These are phyloP conservation scores for Amorpha juglandis DNA, from an alignment of 2,888 invertebrate genomes.

Conservation along the genomic window DNA sequence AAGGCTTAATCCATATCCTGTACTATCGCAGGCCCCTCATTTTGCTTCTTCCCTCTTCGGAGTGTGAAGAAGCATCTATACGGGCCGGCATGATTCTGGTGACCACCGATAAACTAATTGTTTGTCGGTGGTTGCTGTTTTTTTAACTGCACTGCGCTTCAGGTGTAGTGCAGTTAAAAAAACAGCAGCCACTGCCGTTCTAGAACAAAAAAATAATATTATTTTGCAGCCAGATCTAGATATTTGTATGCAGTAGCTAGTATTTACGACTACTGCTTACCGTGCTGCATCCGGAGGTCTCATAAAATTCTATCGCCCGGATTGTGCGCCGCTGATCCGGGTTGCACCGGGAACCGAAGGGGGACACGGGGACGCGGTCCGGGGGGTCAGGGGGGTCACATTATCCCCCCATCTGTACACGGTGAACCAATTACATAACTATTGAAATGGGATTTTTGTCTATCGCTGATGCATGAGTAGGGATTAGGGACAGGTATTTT, in stretches of 20 bases:
- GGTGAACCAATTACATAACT: slow-evolving; percentile 44
- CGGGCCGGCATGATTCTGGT: too few species aligned
- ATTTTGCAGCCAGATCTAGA: slow-evolving; percentile 50
- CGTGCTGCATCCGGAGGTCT: slow-evolving; percentile 71
- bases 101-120: too few species aligned
- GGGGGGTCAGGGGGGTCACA: slow-evolving; percentile 33
- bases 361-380: background rate
- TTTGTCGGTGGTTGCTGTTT: too few species aligned
- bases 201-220: too few species aligned
- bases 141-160: too few species aligned
- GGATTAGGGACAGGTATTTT: too few species aligned
- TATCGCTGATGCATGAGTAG: background rate
- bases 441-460: slow-evolving; percentile 34
- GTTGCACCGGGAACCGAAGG: slow-evolving; percentile 52
- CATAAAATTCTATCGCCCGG: slow-evolving; percentile 81
- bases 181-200: too few species aligned
- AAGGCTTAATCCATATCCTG: too few species aligned
- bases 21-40: too few species aligned
- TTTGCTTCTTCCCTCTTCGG: too few species aligned
- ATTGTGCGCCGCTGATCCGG: slow-evolving; percentile 74
- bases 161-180: too few species aligned
- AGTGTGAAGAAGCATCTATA: too few species aligned
- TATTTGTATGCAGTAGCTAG: slow-evolving; percentile 38
- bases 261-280: slow-evolving; percentile 79
- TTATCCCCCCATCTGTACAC: slow-evolving; percentile 33